Percentiles rank a stretch among this genome's conserved stretches.
Evolutionary conservation across 2,113 vertebrate genomes (phyloP).

Genomic region (Bufo gargarizans): DNA sequence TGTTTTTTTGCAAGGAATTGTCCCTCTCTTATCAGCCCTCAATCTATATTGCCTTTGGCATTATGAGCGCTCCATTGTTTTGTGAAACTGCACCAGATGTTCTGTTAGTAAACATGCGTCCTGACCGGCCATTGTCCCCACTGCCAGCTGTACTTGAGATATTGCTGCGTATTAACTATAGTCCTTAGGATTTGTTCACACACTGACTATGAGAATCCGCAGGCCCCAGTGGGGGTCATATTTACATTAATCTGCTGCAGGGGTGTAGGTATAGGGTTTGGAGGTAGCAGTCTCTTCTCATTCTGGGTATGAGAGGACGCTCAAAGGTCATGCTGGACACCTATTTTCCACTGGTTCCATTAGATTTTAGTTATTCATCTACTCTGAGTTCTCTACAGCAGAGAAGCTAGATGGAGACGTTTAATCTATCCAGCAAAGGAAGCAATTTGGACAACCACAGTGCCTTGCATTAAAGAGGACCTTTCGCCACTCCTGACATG

Average conservation of each 20-base stretch:
- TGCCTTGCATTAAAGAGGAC: no score
- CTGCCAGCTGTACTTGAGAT: slow-evolving; percentile 23
- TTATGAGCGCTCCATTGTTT: slow-evolving; percentile 31
- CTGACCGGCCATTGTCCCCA: slow-evolving; percentile 16
- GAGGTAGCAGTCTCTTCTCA: no score
- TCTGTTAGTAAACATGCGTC: slow-evolving; percentile 45
- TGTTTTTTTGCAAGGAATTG: not conserved
- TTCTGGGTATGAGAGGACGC: not conserved
- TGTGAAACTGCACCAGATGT: slow-evolving; percentile 28
- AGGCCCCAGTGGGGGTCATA: not conserved
- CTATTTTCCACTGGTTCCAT: no score
- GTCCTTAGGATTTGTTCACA: not conserved
- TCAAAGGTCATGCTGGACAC: no score
- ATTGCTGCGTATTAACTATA: not conserved
- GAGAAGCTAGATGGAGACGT: no score
- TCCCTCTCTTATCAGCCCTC: slow-evolving; percentile 31
- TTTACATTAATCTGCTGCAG: not conserved
- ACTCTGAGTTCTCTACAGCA: no score
- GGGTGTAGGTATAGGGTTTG: not conserved
- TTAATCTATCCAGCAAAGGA: no score
- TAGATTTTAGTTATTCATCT: no score
- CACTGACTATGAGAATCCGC: not conserved
- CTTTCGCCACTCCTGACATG: no score
- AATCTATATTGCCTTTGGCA: slow-evolving; percentile 43
- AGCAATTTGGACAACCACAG: no score